These are phyloP conservation scores for Oncorhynchus mykiss DNA, from an alignment of 2,113 vertebrate genomes.

Conservation along the genomic window DNA sequence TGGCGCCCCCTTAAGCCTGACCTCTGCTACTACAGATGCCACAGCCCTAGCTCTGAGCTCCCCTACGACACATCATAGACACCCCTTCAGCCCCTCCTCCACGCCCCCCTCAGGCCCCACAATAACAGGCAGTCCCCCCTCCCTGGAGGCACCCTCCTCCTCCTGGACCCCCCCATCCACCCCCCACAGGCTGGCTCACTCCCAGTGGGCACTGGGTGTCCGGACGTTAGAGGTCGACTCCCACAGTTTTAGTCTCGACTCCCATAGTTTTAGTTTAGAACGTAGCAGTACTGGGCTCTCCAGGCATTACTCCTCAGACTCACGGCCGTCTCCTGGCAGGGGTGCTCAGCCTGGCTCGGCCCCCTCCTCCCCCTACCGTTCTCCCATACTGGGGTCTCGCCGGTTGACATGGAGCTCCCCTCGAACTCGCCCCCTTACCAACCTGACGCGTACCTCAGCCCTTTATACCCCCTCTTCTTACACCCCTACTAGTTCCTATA, in stretches of 20 bases:
- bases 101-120: constrained; percentile 30
- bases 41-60: constrained; percentile 33
- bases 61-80: neutral
- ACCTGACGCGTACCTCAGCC: constrained; percentile 50
- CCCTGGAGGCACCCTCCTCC: constrained; percentile 58
- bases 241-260: constrained; percentile 55
- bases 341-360: constrained; percentile 51
- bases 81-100: constrained; percentile 30
- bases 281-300: constrained; percentile 30
- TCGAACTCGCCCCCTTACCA: constrained; percentile 63
- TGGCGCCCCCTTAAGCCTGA: constrained; percentile 37
- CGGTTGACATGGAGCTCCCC: constrained; percentile 64
- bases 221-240: constrained; percentile 69
- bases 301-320: constrained; percentile 46
- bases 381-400: constrained; percentile 52
- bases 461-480: constrained; percentile 44
- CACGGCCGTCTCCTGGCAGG: constrained; percentile 34
- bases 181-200: constrained; percentile 49
- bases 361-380: constrained; percentile 65
- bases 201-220: constrained; percentile 70
- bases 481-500: constrained; percentile 40
- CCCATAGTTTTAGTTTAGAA: constrained; percentile 26
- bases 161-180: constrained; percentile 47
- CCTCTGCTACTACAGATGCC: constrained; percentile 37
- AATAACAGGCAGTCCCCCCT: constrained; percentile 58